Percentiles rank a stretch among this genome's conserved stretches.
These are phyloP conservation scores for Lymantria monacha DNA, from an alignment of 2,888 invertebrate species.

Conservation along the genomic window DNA sequence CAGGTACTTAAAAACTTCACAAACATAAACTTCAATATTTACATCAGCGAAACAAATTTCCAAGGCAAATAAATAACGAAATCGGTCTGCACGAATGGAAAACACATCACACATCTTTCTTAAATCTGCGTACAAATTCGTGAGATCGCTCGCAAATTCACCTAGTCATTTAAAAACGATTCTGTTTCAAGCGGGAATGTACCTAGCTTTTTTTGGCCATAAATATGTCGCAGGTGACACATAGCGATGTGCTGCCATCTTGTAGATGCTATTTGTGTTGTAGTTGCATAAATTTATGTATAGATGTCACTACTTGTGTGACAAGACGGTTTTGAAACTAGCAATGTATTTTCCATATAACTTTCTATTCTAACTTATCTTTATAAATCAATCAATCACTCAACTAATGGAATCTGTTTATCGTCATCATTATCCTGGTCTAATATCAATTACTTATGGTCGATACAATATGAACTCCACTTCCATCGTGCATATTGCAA, in stretches of 20 bases:
- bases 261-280: slow-evolving; percentile 41
- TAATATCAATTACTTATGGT: too few species aligned
- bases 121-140: slow-evolving; percentile 77
- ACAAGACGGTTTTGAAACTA: too few species aligned
- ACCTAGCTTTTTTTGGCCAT: slow-evolving; percentile 63
- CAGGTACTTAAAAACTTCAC: too few species aligned
- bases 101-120: slow-evolving; percentile 70
- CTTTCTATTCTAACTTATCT: too few species aligned
- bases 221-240: slow-evolving; percentile 68
- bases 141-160: slow-evolving; percentile 75
- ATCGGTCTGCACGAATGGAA: slow-evolving; percentile 65
- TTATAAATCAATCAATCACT: too few species aligned
- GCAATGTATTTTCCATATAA: too few species aligned
- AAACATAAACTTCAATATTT: too few species aligned
- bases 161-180: slow-evolving; percentile 77
- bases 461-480: too few species aligned
- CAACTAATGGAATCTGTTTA: too few species aligned
- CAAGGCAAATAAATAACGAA: slow-evolving; percentile 58
- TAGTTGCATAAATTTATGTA: slow-evolving; percentile 32
- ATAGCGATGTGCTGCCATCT: slow-evolving; percentile 53
- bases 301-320: slow-evolving; percentile 58
- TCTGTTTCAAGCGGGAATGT: slow-evolving; percentile 66
- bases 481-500: too few species aligned
- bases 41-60: slow-evolving; percentile 35
- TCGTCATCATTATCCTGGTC: too few species aligned